Evolutionary conservation across 1,140 invertebrate species (phyloP).

Genomic region (Macrotrachela quadricornifera): DNA sequence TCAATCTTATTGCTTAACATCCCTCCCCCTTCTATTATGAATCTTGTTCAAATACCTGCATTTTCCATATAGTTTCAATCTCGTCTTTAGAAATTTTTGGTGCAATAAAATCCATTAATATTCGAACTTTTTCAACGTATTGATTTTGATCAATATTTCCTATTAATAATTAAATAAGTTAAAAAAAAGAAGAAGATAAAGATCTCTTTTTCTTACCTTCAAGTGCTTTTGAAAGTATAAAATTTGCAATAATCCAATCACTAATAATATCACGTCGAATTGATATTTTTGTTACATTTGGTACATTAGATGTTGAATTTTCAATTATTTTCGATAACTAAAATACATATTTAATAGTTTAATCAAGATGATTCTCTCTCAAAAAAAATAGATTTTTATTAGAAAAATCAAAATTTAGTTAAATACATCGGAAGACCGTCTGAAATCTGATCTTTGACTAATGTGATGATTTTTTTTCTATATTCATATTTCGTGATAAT

Average conservation of each 20-base stretch:
- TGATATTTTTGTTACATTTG: too few relatives aligned
- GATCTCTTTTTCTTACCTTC: conserved; percentile 24
- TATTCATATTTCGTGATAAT: too few relatives aligned
- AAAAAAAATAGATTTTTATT: too few relatives aligned
- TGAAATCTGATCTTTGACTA: too few relatives aligned
- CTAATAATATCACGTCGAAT: conserved; percentile 20
- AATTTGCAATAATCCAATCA: conserved; percentile 34
- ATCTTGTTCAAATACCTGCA: conserved; percentile 13
- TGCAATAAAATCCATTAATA: conserved; percentile 35
- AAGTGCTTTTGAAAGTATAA: conserved; percentile 34
- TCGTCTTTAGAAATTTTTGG: conserved; percentile 33
- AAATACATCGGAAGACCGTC: too few relatives aligned
- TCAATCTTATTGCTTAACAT: too few relatives aligned
- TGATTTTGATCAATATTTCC: conserved; percentile 38
- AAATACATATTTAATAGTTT: too few relatives aligned
- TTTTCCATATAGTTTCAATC: conserved; percentile 35
- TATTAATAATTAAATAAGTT: conserved; percentile 12
- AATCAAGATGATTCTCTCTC: too few relatives aligned
- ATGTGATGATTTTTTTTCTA: too few relatives aligned
- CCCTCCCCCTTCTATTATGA: neutral
- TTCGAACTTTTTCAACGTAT: conserved; percentile 37
- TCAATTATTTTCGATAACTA: too few relatives aligned
- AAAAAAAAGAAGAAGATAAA: neutral
- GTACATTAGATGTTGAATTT: too few relatives aligned
- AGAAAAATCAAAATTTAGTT: too few relatives aligned